Evolutionary conservation across 2,113 vertebrate species (phyloP).

Genomic region (Neomonachus schauinslandi): DNA sequence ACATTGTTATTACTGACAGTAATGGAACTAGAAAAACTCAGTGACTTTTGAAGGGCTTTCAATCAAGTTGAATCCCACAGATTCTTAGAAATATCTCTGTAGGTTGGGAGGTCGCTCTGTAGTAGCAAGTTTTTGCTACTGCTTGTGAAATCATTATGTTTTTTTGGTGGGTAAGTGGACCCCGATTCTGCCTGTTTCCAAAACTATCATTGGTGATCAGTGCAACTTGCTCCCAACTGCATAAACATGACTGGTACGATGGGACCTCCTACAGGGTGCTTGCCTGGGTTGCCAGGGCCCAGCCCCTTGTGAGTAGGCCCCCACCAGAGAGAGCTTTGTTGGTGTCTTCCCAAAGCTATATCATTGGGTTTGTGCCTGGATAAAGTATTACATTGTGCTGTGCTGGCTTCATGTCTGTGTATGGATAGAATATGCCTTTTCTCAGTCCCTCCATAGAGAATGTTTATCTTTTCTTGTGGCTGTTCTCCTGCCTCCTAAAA

Average conservation of each 20-base stretch:
- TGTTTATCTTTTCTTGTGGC: not conserved
- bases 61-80: not conserved
- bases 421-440: not conserved
- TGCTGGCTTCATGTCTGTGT: not conserved
- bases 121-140: not conserved
- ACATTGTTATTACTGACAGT: not conserved
- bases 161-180: not conserved
- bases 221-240: not conserved
- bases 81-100: not conserved
- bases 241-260: not conserved
- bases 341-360: not conserved
- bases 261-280: not conserved
- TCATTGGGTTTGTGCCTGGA: not conserved
- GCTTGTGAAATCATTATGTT: not conserved
- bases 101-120: not conserved
- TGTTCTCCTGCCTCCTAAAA: not conserved
- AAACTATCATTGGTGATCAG: not conserved
- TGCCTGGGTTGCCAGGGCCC: not conserved
- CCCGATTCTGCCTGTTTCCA: not conserved
- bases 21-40: not conserved
- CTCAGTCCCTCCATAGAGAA: not conserved
- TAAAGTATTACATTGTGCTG: not conserved
- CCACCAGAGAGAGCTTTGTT: not conserved
- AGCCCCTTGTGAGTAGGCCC: not conserved
- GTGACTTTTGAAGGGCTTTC: constrained; percentile 24